Evolutionary conservation across 2,797 vertebrate species (phyloP), one percentile per base, ranked within the genome.

Genomic region (Sorex maritimensis): DNA sequence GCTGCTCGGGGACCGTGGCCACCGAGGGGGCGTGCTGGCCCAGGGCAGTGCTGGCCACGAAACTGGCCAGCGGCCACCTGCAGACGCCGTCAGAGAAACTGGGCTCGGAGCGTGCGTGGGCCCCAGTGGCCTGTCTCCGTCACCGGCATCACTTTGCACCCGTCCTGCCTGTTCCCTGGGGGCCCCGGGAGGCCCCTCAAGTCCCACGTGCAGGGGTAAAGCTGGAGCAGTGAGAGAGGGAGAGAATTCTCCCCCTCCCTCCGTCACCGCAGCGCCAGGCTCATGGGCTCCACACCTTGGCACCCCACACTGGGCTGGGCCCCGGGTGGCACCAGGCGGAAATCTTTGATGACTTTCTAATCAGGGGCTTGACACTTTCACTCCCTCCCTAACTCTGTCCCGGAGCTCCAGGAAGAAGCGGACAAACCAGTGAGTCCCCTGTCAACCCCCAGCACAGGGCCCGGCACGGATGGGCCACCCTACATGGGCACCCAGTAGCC

Each of bases 261-360:
- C 26, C 52, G 2, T 24, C 28, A 24, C 23, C 23, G 5, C 13
- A 67, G 83, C 34, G 79, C 68, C 90, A 89, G 26, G 72, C 85
- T 88, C 88, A 46, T 6, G 0, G 4, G 23, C 19, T 13, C 55
- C 55, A 58, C 55, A 58, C 55, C 55, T 21, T 21, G 13, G 19
- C 55, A 14, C 55, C 61, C 61, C 61, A 19, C 55, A 13, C 55
- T 21, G 49, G 49, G 9, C 49, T 9, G 49, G 5, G 13, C 9
- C 49, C 13, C 23, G 55, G 41, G 63, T 44, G 12, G 0, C 17
- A 11, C 19, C 8, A 5, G 61, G 71, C 85, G 34, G 8, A 83
- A 88, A 68, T 52, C 81, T 28, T 44, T 24, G 28, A 67, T 49
- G 5, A n/a, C 38, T 88, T 87, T 55, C 58, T 5, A 91, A 86